A percentile compares a stretch with the other conserved stretches of the same genome.
These are phyloP conservation scores for Scaptomyza montana DNA, from an alignment of 1,140 invertebrate genomes.

Conservation along the genomic window DNA sequence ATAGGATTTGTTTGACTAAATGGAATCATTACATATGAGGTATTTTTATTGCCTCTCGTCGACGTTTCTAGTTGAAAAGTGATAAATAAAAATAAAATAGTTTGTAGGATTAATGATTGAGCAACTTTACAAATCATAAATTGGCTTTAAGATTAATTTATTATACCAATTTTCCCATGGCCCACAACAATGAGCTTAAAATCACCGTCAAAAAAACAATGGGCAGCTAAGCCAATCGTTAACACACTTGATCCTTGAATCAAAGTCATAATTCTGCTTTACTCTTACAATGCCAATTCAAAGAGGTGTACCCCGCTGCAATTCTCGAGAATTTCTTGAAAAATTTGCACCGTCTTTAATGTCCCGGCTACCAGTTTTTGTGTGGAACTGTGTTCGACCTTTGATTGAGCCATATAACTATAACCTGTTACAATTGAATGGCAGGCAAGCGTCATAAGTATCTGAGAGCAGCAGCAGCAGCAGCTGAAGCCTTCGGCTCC, in stretches of 20 bases:
- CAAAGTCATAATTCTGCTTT: conserved; percentile 64
- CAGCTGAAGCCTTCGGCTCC: conserved; percentile 27
- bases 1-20: neutral
- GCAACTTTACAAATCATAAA: neutral
- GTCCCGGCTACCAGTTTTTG: conserved; percentile 15
- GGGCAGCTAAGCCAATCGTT: conserved; percentile 33
- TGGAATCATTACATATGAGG: neutral
- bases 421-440: conserved; percentile 71
- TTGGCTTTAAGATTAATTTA: neutral
- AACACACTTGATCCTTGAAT: conserved; percentile 46
- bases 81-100: no score
- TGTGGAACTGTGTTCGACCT: conserved; percentile 24
- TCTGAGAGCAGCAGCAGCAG: conserved; percentile 19
- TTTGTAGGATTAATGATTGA: no score
- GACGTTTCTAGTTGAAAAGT: neutral
- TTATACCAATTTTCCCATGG: conserved; percentile 38
- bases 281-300: conserved; percentile 24
- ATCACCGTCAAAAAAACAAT: conserved; percentile 22
- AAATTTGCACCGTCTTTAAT: conserved; percentile 29
- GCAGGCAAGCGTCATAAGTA: conserved; percentile 34
- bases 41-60: no score
- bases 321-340: conserved; percentile 46
- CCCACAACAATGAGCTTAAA: conserved; percentile 14
- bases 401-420: conserved; percentile 60
- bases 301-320: conserved; percentile 25